phyloP scores from a whole-genome alignment of 2,888 invertebrate genomes.

The Calliopum simillimum region DNA sequence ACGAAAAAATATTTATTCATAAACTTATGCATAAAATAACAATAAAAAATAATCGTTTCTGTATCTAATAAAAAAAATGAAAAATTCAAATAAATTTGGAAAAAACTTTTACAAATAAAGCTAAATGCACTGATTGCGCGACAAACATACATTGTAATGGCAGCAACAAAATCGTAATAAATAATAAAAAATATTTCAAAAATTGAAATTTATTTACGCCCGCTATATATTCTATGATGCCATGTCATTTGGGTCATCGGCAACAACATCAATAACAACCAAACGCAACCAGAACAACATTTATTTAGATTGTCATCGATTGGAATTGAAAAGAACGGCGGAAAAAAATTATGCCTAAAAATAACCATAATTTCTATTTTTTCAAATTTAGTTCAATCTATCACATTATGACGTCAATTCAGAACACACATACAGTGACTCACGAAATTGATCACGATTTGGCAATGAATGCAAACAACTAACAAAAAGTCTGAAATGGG shows the following conservation, averaged over 20 bases:
- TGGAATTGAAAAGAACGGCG: slow-evolving; percentile 25
- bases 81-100: slow-evolving; percentile 13
- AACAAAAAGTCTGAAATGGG: too few species aligned
- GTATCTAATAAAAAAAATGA: slow-evolving; percentile 21
- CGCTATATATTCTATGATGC: neutral
- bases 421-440: too few species aligned
- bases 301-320: slow-evolving; percentile 22
- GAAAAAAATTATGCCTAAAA: slow-evolving; percentile 32
- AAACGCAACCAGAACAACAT: neutral
- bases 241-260: slow-evolving; percentile 10
- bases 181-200: slow-evolving; percentile 24
- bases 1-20: slow-evolving; percentile 14
- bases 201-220: slow-evolving; percentile 32
- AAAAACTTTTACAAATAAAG: slow-evolving; percentile 37
- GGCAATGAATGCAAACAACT: too few species aligned
- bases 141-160: neutral
- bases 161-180: slow-evolving; percentile 14
- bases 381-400: too few species aligned
- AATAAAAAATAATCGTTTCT: slow-evolving; percentile 29
- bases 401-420: too few species aligned
- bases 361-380: too few species aligned
- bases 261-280: slow-evolving; percentile 15
- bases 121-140: slow-evolving; percentile 38
- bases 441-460: too few species aligned
- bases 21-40: slow-evolving; percentile 34